Percentiles rank a stretch among this genome's conserved stretches.
These are phyloP conservation scores for Carposina sasakii DNA, from an alignment of 1,140 invertebrate species.

Conservation along the genomic window DNA sequence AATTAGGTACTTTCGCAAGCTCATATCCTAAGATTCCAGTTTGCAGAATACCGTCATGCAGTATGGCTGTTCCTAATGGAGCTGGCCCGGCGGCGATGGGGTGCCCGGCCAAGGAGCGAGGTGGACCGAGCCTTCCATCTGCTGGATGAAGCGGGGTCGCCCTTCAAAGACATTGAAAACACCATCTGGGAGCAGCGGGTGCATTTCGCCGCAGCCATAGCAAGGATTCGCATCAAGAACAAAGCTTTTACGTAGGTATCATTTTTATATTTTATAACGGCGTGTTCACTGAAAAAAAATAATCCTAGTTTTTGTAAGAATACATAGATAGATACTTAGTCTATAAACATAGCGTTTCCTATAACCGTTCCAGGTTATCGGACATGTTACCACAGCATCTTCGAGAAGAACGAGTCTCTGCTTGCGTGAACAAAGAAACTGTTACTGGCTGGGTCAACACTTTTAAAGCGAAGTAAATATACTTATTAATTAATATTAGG, in stretches of 20 bases:
- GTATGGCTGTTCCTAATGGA: slow-evolving; percentile 63
- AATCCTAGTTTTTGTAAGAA: no score
- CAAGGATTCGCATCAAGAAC: slow-evolving; percentile 79
- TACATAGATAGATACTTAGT: no score
- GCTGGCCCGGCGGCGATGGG: slow-evolving; percentile 51
- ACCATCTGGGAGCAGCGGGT: slow-evolving; percentile 76
- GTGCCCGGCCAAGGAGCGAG: slow-evolving; percentile 39
- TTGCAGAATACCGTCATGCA: slow-evolving; percentile 36
- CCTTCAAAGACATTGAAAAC: slow-evolving; percentile 71
- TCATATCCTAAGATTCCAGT: no score
- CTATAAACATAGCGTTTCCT: no score
- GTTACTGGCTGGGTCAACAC: slow-evolving; percentile 85
- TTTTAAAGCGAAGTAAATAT: slow-evolving; percentile 76
- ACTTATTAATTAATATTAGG: no score
- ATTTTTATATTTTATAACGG: not conserved
- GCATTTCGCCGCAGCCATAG: slow-evolving; percentile 79
- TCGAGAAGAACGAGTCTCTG: slow-evolving; percentile 76
- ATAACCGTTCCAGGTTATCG: slow-evolving; percentile 65
- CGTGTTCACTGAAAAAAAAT: no score
- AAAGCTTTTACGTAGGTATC: slow-evolving; percentile 73
- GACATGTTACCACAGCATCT: slow-evolving; percentile 80
- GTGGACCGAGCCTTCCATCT: slow-evolving; percentile 35
- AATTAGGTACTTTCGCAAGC: no score
- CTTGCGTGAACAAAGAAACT: slow-evolving; percentile 73
- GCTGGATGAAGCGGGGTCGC: slow-evolving; percentile 36